A percentile compares a stretch with the other conserved stretches of the same genome.
These are phyloP conservation scores for Agelaius phoeniceus DNA, from an alignment of 2,113 vertebrate genomes.

Conservation along the genomic window DNA sequence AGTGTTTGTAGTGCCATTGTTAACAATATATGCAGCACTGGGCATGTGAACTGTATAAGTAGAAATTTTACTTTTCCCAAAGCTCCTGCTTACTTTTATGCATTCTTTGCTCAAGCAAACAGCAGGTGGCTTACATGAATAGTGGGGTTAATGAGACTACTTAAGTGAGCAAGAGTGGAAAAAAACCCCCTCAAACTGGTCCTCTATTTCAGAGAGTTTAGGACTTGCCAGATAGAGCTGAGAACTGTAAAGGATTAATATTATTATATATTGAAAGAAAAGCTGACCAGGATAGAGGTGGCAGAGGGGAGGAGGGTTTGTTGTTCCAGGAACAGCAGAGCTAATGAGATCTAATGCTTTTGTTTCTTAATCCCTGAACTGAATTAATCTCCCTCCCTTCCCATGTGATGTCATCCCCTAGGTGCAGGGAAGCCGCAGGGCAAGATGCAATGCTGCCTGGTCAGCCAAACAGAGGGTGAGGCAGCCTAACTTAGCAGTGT, in stretches of 20 bases:
- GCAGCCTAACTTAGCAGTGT: neutral
- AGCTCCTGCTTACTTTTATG: slow-evolving; percentile 59
- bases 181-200: neutral
- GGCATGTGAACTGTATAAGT: slow-evolving; percentile 38
- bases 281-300: neutral
- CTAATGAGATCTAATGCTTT: slow-evolving; percentile 54
- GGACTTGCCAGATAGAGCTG: neutral
- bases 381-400: slow-evolving; percentile 47
- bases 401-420: slow-evolving; percentile 17
- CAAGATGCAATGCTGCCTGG: neutral
- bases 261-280: slow-evolving; percentile 20
- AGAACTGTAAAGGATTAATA: slow-evolving; percentile 31
- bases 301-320: neutral
- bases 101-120: slow-evolving; percentile 64
- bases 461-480: neutral
- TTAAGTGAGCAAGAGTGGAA: slow-evolving; percentile 39
- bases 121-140: slow-evolving; percentile 64
- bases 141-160: slow-evolving; percentile 56
- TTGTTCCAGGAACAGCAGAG: slow-evolving; percentile 29
- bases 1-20: slow-evolving; percentile 56
- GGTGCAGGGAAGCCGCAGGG: neutral
- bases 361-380: slow-evolving; percentile 52
- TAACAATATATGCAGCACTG: slow-evolving; percentile 52
- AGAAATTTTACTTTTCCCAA: slow-evolving; percentile 64
- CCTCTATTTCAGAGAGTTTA: slow-evolving; percentile 29